Base-by-base conservation (phyloP, 2,797 vertebrate species). In the Heliangelus exortis region DNA sequence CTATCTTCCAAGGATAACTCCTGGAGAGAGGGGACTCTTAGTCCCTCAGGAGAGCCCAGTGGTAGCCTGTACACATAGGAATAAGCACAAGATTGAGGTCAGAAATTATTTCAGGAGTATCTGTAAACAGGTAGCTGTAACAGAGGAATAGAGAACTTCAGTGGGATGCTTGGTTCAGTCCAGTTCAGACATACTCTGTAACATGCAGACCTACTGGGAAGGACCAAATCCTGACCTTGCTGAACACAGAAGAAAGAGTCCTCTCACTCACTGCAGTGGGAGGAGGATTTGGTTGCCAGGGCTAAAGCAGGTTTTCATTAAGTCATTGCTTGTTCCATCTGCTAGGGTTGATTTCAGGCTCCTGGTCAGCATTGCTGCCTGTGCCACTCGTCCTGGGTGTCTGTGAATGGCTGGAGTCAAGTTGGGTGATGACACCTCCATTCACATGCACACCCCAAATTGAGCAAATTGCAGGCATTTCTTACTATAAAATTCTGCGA, bases 1-100 rank as follows among this genome's bases (percentile, higher is more conserved):
- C 31, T 20, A 22, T 1, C 8, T 29, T 76, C 34, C 39, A 41
- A 41, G 39, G 39, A 14, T 41, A 41, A 13, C 20, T 92, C 16
- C 39, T 3, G 12, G 23, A 79, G 67, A 59, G 36, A n/a, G 14
- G 11, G 10, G 15, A 15, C 33, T 76, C 29, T 58, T 6, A 8
- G 1, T 45, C 14, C 10, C 7, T 13, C 0, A 0, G 29, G n/a
- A 62, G 45, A 89, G 47, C 53, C 41, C 26, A 66, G 26, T 13
- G n/a, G 7, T 7, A 79, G 19, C 9, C 33, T 68, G 43, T 31
- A 77, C n/a, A 31, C 7, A 5, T 25, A 25, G 20, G 21, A 78
- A 55, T 91, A 90, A 62, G 57, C 18, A 81, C 43, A 77, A 81
- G 17, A 10, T 2, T 59, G 10, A 33, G 15, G 14, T 61, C 28